Conservation (phyloP, 2,113 vertebrate species). For the Coptodon rendalli region DNA sequence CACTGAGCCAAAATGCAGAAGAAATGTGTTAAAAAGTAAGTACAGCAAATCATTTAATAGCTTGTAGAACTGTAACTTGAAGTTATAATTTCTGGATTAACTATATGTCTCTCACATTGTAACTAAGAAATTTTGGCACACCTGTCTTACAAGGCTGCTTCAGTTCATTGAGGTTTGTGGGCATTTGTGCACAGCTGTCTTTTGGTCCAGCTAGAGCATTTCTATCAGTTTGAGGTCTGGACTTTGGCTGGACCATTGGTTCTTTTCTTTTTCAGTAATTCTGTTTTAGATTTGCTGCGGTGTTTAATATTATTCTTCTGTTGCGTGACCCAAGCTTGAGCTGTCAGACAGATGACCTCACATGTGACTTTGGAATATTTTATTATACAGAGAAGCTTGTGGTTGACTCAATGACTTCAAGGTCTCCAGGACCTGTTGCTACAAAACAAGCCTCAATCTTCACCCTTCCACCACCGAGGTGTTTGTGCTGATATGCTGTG, state of each 20-base stretch:
- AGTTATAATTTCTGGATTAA: background rate
- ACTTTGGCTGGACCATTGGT: background rate
- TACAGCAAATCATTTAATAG: background rate
- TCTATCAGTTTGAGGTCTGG: background rate
- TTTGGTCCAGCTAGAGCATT: background rate
- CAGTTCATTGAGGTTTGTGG: background rate
- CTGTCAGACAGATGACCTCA: background rate
- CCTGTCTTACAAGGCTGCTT: background rate
- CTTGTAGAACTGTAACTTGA: background rate
- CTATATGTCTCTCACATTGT: background rate
- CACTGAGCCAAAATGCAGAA: background rate
- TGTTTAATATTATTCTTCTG: background rate
- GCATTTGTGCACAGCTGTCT: background rate
- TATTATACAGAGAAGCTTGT: background rate
- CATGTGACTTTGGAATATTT: background rate
- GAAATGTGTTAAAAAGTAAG: background rate
- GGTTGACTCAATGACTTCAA: background rate
- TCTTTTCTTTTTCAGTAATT: background rate
- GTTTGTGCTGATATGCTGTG: background rate
- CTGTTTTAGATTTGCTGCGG: background rate
- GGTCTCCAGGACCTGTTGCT: background rate
- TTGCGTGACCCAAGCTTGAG: background rate
- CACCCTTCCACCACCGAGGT: background rate
- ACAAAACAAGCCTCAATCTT: background rate
- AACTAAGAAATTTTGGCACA: background rate